Conservation (phyloP, 1,140 invertebrate species). For the Cyrtorhinus lividipennis region DNA sequence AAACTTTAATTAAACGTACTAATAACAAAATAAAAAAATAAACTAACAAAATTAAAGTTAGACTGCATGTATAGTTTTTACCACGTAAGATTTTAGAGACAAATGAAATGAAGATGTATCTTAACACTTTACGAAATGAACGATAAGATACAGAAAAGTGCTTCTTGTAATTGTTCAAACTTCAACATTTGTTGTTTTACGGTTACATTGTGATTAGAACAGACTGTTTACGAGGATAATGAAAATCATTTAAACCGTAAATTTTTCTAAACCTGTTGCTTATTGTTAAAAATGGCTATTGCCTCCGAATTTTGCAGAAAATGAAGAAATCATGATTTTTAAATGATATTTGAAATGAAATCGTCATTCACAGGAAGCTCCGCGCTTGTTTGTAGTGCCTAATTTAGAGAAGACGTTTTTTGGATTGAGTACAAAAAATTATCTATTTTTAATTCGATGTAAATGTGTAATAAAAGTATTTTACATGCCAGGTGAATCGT, state of each 20-base stretch:
- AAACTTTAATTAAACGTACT: no score
- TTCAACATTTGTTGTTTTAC: not conserved
- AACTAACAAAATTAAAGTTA: no score
- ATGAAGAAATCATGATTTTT: not conserved
- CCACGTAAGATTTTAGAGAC: no score
- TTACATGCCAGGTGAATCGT: not conserved
- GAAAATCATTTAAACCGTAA: not conserved
- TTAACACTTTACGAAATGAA: not conserved
- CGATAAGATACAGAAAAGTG: not conserved
- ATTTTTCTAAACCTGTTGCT: not conserved
- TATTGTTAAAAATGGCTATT: not conserved
- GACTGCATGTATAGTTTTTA: no score
- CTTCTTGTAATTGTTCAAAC: not conserved
- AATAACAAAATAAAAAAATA: no score
- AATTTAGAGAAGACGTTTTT: not conserved
- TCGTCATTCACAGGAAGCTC: not conserved
- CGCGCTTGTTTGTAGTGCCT: constrained; percentile 3
- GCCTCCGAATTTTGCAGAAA: not conserved
- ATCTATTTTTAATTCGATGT: constrained; percentile 4
- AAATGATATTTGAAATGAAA: not conserved
- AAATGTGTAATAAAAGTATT: constrained; percentile 1
- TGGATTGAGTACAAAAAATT: not conserved
- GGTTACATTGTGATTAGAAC: not conserved
- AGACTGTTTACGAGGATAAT: not conserved
- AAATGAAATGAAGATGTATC: no score